Conservation (phyloP, 2,888 invertebrate genomes). For the Leptogaster cylindrica region DNA sequence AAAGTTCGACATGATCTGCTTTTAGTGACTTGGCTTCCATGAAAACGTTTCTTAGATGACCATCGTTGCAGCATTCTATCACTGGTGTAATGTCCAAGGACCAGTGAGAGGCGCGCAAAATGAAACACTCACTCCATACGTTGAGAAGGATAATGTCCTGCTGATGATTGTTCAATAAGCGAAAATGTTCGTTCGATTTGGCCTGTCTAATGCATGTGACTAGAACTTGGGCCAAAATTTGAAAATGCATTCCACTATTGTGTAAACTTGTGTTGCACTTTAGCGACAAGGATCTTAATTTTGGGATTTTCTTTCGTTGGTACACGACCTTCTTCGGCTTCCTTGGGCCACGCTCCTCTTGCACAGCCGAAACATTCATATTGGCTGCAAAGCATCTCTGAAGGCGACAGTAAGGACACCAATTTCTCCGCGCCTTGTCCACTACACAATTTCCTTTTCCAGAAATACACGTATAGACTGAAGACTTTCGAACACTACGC, state of each 20-base stretch:
- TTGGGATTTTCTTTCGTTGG: neutral
- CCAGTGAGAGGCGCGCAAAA: conserved; percentile 67
- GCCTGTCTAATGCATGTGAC: conserved; percentile 66
- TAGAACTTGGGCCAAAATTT: conserved; percentile 68
- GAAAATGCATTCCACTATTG: conserved; percentile 61
- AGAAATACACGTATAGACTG: conserved; percentile 78
- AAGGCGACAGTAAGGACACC: conserved; percentile 85
- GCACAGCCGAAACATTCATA: conserved; percentile 84
- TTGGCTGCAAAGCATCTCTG: conserved; percentile 77
- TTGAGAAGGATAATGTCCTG: conserved; percentile 67
- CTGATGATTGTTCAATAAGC: conserved; percentile 61
- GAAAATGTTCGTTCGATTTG: conserved; percentile 65
- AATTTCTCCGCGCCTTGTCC: conserved; percentile 83
- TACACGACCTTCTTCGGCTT: conserved; percentile 54
- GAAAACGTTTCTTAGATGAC: conserved; percentile 57
- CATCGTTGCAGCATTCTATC: conserved; percentile 58
- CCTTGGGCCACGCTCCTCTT: conserved; percentile 83
- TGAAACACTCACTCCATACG: conserved; percentile 68
- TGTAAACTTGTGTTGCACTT: conserved; percentile 33
- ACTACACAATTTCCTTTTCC: conserved; percentile 76
- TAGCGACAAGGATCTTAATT: neutral
- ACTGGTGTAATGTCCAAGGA: conserved; percentile 62
- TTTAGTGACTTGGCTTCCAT: conserved; percentile 59
- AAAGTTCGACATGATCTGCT: conserved; percentile 63
- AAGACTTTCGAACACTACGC: conserved; percentile 76